phyloP scores from a whole-genome alignment of 1,140 invertebrate genomes.

The Drosophila saltans region DNA sequence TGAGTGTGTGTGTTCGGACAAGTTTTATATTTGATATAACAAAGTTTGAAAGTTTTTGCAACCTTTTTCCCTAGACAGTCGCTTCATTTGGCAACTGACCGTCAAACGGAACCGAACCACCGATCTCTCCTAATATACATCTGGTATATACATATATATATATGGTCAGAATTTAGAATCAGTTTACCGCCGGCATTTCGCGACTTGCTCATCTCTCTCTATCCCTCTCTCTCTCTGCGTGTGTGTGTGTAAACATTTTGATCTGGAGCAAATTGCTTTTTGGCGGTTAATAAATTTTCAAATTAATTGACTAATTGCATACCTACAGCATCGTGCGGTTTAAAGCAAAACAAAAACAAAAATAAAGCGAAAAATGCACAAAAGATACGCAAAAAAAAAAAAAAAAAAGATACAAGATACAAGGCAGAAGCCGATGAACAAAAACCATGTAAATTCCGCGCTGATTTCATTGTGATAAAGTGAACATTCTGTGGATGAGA shows the following conservation, averaged over 20 bases:
- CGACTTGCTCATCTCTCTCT: conserved; percentile 16
- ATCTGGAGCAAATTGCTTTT: conserved; percentile 78
- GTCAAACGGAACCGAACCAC: conserved; percentile 45
- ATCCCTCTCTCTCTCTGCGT: conserved; percentile 13
- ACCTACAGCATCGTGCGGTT: conserved; percentile 57
- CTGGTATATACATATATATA: neutral
- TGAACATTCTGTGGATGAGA: conserved; percentile 11
- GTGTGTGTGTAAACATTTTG: conserved; percentile 47
- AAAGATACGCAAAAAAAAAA: conserved; percentile 13
- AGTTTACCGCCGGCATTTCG: conserved; percentile 77
- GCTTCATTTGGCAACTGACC: conserved; percentile 70
- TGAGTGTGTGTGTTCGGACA: conserved; percentile 6
- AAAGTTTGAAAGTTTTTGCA: conserved; percentile 44
- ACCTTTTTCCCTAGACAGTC: conserved; percentile 39
- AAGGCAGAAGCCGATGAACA: conserved; percentile 24
- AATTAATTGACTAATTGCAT: conserved; percentile 83
- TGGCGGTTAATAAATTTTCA: conserved; percentile 79
- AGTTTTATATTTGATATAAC: conserved; percentile 46
- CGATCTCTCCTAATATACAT: conserved; percentile 18
- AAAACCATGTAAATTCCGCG: conserved; percentile 41
- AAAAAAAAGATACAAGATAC: conserved; percentile 6
- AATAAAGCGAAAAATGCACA: neutral
- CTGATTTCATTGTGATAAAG: conserved; percentile 27
- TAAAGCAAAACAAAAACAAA: conserved; percentile 11
- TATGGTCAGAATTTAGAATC: conserved; percentile 36